A percentile compares a stretch with the other conserved stretches of the same genome.
Conservation (phyloP, 2,113 vertebrate species). For the Egretta garzetta region DNA sequence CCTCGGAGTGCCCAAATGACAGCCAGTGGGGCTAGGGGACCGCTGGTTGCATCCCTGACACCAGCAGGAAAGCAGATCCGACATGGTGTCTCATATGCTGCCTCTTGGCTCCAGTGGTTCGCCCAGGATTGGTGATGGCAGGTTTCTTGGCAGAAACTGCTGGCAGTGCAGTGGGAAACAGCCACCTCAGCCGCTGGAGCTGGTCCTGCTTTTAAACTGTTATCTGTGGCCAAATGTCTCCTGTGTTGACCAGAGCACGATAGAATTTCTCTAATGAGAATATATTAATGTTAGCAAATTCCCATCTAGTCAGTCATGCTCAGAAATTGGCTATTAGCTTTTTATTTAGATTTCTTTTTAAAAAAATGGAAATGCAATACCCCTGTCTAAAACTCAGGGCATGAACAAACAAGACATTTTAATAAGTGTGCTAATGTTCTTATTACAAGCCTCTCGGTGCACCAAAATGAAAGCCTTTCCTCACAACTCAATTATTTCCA, state of each 20-base stretch:
- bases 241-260: not conserved
- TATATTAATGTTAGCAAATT: slow-evolving; percentile 17
- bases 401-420: slow-evolving; percentile 53
- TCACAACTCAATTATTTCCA: slow-evolving; percentile 42
- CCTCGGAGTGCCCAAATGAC: not conserved
- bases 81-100: not conserved
- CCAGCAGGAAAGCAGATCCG: not conserved
- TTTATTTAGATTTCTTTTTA: not conserved
- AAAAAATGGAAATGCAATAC: not conserved
- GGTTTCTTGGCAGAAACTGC: not conserved
- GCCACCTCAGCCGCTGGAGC: not conserved
- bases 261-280: slow-evolving; percentile 36
- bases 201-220: not conserved
- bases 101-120: not conserved
- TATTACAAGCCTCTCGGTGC: slow-evolving; percentile 3
- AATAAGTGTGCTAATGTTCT: slow-evolving; percentile 46
- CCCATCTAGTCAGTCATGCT: not conserved
- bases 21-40: not conserved
- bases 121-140: not conserved
- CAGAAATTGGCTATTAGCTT: slow-evolving; percentile 46
- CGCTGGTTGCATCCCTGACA: not conserved
- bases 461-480: not conserved
- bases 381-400: not conserved
- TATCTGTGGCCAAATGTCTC: not conserved
- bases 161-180: not conserved